Evolutionary conservation across 2,888 invertebrate genomes (phyloP).

Genomic region (Spodoptera exigua): DNA sequence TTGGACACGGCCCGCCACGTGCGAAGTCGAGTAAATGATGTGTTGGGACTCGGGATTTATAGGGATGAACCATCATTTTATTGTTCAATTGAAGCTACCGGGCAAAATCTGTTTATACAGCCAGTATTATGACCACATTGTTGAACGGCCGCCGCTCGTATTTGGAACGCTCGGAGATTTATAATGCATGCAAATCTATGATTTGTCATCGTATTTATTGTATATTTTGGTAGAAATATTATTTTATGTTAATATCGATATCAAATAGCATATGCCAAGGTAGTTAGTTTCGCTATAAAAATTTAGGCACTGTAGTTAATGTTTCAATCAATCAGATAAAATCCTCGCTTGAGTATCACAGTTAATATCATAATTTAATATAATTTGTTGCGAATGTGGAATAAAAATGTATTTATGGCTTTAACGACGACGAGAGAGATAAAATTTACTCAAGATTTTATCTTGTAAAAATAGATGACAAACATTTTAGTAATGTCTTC

Average conservation of each 20-base stretch:
- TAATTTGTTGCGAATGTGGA: slow-evolving; percentile 12
- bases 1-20: slow-evolving; percentile 74
- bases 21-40: slow-evolving; percentile 71
- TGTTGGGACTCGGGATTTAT: slow-evolving; percentile 60
- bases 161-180: slow-evolving; percentile 11
- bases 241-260: slow-evolving; percentile 36
- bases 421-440: slow-evolving; percentile 11
- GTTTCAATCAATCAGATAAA: slow-evolving; percentile 28
- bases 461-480: slow-evolving; percentile 5
- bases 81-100: slow-evolving; percentile 53
- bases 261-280: slow-evolving; percentile 26
- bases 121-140: slow-evolving; percentile 13
- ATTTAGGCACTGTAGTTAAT: slow-evolving; percentile 18
- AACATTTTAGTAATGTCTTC: slow-evolving; percentile 1
- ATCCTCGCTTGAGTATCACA: slow-evolving; percentile 27
- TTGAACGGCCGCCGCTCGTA: slow-evolving; percentile 1
- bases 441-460: slow-evolving; percentile 8
- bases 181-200: slow-evolving; percentile 47
- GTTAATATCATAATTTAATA: slow-evolving; percentile 37
- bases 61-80: slow-evolving; percentile 60
- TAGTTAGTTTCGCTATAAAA: slow-evolving; percentile 10
- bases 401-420: slow-evolving; percentile 12
- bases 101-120: slow-evolving; percentile 30
- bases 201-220: slow-evolving; percentile 39
- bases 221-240: slow-evolving; percentile 38